Conservation (phyloP, 2,888 invertebrate species). For the Latrodectus elegans region DNA sequence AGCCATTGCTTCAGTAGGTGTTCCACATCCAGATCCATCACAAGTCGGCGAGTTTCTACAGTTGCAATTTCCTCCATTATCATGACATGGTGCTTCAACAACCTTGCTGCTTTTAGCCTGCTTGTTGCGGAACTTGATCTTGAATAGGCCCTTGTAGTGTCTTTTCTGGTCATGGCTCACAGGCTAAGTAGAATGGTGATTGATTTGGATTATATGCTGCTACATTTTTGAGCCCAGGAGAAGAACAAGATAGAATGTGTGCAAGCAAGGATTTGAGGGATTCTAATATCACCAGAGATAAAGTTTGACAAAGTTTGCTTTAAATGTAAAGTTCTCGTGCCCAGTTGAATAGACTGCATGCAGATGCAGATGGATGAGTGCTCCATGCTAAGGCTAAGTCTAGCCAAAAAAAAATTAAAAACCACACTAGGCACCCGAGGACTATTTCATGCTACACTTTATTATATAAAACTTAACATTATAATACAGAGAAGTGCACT, state of each 20-base stretch:
- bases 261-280: slow-evolving; percentile 55
- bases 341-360: slow-evolving; percentile 63
- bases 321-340: slow-evolving; percentile 54
- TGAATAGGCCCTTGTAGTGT: slow-evolving; percentile 70
- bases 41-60: slow-evolving; percentile 38
- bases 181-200: slow-evolving; percentile 61
- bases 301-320: slow-evolving; percentile 28
- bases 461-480: slow-evolving; percentile 25
- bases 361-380: slow-evolving; percentile 66
- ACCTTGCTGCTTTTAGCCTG: slow-evolving; percentile 68
- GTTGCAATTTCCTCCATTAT: slow-evolving; percentile 25
- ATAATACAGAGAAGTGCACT: slow-evolving; percentile 49
- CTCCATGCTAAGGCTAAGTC: slow-evolving; percentile 68
- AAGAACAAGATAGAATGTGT: slow-evolving; percentile 38
- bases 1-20: slow-evolving; percentile 43
- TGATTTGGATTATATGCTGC: slow-evolving; percentile 53
- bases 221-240: slow-evolving; percentile 56
- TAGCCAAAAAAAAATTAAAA: slow-evolving; percentile 68
- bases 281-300: slow-evolving; percentile 51
- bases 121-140: slow-evolving; percentile 71
- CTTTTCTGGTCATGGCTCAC: slow-evolving; percentile 72
- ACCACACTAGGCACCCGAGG: slow-evolving; percentile 68
- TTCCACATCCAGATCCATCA: slow-evolving; percentile 66
- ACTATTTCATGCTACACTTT: slow-evolving; percentile 62
- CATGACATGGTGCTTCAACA: slow-evolving; percentile 23